Conservation (phyloP, 2,113 vertebrate species). For the Chaetura pelagica region DNA sequence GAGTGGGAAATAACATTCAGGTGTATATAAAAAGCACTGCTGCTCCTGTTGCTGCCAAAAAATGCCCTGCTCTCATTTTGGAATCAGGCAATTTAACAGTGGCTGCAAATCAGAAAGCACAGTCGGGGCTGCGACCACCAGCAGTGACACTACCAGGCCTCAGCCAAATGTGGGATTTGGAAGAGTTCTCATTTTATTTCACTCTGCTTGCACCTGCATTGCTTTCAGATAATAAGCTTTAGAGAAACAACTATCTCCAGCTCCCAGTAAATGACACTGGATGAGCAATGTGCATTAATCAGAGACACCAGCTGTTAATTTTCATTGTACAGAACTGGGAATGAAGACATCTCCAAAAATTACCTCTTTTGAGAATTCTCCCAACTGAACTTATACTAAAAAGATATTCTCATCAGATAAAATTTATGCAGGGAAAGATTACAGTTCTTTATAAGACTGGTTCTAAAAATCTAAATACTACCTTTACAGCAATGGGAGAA, state of each 20-base stretch:
- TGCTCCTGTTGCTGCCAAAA: neutral
- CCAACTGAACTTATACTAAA: neutral
- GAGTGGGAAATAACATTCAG: conserved; percentile 6
- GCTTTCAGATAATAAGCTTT: neutral
- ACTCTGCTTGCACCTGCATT: neutral
- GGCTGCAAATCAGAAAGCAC: neutral
- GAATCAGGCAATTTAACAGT: neutral
- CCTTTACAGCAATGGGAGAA: neutral
- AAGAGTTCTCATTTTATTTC: neutral
- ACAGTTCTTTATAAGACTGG: neutral
- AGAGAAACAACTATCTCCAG: neutral
- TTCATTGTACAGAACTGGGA: neutral
- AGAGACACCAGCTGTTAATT: conserved; percentile 23
- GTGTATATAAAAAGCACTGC: neutral
- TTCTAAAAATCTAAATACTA: neutral
- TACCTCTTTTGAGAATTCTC: neutral
- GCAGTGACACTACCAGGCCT: neutral
- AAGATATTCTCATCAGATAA: neutral
- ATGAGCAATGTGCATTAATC: neutral
- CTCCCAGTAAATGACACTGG: neutral
- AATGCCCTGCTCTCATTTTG: neutral
- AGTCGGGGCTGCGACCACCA: neutral
- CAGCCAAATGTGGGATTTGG: neutral
- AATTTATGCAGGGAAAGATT: neutral
- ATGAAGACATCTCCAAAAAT: neutral